These are phyloP conservation scores for Halocaridina rubra DNA, from an alignment of 2,888 invertebrate genomes.

Conservation along the genomic window DNA sequence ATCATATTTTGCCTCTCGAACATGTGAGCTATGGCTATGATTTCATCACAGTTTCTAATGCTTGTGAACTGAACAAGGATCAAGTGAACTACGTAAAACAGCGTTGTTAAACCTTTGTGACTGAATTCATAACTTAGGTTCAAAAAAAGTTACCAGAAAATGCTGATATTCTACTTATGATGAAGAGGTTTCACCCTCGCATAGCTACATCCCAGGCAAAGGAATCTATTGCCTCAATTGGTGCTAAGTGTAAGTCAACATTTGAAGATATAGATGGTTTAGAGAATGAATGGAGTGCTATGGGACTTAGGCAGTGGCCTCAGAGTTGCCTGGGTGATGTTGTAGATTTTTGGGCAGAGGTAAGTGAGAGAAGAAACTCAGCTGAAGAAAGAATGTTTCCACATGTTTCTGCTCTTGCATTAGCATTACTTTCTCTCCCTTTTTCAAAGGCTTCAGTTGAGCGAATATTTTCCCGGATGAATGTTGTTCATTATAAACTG, in stretches of 20 bases:
- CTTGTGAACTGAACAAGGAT: no score
- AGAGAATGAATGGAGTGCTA: background rate
- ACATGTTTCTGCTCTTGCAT: background rate
- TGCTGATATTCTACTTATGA: background rate
- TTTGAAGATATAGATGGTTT: constrained; percentile 20
- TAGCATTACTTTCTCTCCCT: no score
- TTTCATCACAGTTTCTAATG: no score
- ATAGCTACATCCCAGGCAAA: background rate
- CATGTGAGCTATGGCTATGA: no score
- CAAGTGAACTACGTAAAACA: background rate
- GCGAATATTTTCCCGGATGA: no score
- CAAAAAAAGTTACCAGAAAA: background rate
- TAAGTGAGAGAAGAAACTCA: background rate
- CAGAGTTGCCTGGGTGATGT: background rate
- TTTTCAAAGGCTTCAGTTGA: no score
- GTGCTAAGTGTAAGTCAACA: constrained; percentile 1
- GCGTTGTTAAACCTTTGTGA: background rate
- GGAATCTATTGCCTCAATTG: constrained; percentile 11
- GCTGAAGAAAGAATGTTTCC: background rate
- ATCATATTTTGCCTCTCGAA: no score
- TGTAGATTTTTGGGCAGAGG: background rate
- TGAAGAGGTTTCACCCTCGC: background rate
- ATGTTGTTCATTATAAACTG: no score
- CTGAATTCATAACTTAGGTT: background rate
- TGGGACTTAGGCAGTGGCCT: constrained; percentile 6